These are phyloP conservation scores for Frieseomelitta varia DNA, from an alignment of 1,140 invertebrate species.

Conservation along the genomic window DNA sequence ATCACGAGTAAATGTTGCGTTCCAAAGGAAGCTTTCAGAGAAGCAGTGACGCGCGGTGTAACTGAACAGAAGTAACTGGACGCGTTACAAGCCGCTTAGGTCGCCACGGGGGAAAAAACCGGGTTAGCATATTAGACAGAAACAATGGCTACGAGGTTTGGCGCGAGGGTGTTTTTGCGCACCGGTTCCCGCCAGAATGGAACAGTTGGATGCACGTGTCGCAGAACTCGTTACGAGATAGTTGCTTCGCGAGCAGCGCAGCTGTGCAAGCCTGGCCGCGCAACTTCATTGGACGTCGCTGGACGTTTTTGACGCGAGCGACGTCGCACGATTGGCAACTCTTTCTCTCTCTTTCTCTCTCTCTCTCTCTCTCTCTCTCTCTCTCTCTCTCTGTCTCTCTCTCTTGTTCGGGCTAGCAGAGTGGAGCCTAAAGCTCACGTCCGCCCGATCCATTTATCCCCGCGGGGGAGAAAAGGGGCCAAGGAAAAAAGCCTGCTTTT, in stretches of 20 bases:
- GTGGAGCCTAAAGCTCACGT: slow-evolving; percentile 55
- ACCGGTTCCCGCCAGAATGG: background rate
- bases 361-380: too few relatives aligned
- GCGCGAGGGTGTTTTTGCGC: slow-evolving; percentile 1
- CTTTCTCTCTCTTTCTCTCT: background rate
- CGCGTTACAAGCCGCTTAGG: background rate
- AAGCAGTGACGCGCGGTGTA: background rate
- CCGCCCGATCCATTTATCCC: slow-evolving; percentile 66
- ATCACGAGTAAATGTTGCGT: too few relatives aligned
- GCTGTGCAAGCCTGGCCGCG: slow-evolving; percentile 32
- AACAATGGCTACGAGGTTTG: background rate
- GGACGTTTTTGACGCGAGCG: slow-evolving; percentile 27
- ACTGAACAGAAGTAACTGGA: background rate
- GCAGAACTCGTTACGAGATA: slow-evolving; percentile 54
- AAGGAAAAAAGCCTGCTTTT: slow-evolving; percentile 61
- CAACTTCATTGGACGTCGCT: slow-evolving; percentile 22
- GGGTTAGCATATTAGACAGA: slow-evolving; percentile 27
- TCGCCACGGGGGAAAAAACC: background rate
- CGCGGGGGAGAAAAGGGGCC: slow-evolving; percentile 51
- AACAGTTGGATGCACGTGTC: slow-evolving; percentile 53
- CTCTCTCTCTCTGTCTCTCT: too few relatives aligned
- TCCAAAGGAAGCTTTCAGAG: background rate
- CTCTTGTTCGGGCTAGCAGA: background rate
- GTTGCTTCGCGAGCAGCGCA: slow-evolving; percentile 28
- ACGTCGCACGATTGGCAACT: slow-evolving; percentile 54